These are phyloP conservation scores for Clarias pachynema DNA, from an alignment of 2,797 vertebrate genomes.

Conservation along the genomic window DNA sequence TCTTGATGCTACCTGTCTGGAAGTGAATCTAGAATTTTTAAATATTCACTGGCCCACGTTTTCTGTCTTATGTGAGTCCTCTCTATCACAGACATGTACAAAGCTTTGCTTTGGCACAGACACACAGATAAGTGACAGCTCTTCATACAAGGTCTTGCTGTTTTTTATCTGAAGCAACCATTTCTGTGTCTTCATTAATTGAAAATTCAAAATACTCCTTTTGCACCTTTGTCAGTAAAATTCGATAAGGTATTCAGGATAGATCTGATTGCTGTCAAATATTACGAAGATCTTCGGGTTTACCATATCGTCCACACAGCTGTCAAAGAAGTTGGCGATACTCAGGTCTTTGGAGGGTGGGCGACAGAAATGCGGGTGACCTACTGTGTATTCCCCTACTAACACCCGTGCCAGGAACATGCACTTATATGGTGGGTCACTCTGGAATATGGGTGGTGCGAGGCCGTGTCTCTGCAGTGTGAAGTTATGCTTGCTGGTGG, in stretches of 20 bases:
- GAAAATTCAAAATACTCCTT: neutral
- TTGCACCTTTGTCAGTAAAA: conserved; percentile 77
- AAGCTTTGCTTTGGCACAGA: conserved; percentile 28
- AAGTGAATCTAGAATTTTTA: neutral
- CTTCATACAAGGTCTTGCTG: neutral
- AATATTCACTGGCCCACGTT: neutral
- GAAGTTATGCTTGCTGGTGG: conserved; percentile 85
- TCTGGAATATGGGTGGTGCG: conserved; percentile 79
- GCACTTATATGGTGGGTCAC: conserved; percentile 83
- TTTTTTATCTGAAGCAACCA: conserved; percentile 13
- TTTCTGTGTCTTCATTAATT: neutral
- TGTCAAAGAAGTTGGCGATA: conserved; percentile 94
- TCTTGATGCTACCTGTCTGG: neutral
- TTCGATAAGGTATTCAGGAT: conserved; percentile 95
- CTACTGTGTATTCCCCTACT: conserved; percentile 88
- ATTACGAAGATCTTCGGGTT: conserved; percentile 97
- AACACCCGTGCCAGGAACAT: conserved; percentile 95
- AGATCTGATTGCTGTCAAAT: conserved; percentile 97
- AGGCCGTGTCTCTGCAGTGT: conserved; percentile 89
- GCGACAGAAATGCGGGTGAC: conserved; percentile 88
- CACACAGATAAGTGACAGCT: conserved; percentile 16
- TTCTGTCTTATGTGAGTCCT: neutral
- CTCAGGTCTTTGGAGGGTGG: conserved; percentile 94
- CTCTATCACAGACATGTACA: conserved; percentile 3
- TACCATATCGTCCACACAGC: conserved; percentile 92